Conservation (phyloP, 2,113 vertebrate genomes). For the Spea multiplicata region DNA sequence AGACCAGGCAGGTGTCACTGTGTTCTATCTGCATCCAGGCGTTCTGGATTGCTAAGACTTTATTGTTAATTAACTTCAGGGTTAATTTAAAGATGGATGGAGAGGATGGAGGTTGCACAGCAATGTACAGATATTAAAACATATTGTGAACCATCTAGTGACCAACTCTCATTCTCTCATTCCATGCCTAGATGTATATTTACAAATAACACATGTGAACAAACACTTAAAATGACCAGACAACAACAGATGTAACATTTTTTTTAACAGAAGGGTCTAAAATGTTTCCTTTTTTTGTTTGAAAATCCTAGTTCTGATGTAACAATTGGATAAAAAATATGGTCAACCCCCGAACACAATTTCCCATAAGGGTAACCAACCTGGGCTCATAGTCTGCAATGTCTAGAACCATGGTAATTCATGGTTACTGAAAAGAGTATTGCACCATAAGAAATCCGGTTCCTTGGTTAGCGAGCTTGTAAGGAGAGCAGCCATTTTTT, state of each 20-base stretch:
- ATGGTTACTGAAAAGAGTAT: conserved; percentile 64
- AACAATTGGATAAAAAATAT: conserved; percentile 51
- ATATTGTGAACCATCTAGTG: not conserved
- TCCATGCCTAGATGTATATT: conserved; percentile 4
- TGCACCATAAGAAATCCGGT: conserved; percentile 64
- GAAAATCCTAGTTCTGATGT: not conserved
- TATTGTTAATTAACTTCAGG: too few species aligned
- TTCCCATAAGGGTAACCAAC: conserved; percentile 20
- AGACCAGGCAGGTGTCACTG: too few species aligned
- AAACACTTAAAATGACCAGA: conserved; percentile 3
- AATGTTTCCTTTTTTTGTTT: not conserved
- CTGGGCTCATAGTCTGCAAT: conserved; percentile 52
- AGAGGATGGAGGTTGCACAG: too few species aligned
- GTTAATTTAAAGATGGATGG: too few species aligned
- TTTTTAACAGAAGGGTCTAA: not conserved
- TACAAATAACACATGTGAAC: conserved; percentile 5
- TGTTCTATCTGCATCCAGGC: too few species aligned
- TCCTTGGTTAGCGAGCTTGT: conserved; percentile 67
- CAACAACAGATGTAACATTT: not conserved
- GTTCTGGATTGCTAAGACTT: too few species aligned
- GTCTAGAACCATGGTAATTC: conserved; percentile 59
- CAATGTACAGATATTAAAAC: too few species aligned
- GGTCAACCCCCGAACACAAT: conserved; percentile 52
- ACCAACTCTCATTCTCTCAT: not conserved
- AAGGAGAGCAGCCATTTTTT: conserved; percentile 88